Conservation (phyloP, 2,888 invertebrate genomes). For the Tryphoninae sp. region DNA sequence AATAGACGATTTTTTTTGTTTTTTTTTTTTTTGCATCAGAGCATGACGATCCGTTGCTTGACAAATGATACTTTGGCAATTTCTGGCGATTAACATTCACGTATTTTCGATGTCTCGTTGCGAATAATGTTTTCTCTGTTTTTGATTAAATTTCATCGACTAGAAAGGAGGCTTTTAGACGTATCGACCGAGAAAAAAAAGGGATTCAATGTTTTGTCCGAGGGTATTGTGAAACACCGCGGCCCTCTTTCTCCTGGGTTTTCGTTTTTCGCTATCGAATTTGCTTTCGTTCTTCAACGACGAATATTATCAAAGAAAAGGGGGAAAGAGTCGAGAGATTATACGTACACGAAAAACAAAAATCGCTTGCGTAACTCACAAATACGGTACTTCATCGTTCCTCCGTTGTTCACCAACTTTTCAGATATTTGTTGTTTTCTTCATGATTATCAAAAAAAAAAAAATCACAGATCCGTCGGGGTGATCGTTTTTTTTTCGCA, state of each 20-base stretch:
- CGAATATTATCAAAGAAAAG: slow-evolving; percentile 1
- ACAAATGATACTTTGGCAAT: slow-evolving; percentile 10
- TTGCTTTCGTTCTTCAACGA: slow-evolving; percentile 13
- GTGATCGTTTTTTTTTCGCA: neutral
- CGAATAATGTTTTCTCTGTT: slow-evolving; percentile 14
- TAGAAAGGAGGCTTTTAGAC: slow-evolving; percentile 10
- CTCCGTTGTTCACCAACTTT: neutral
- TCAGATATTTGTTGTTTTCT: neutral
- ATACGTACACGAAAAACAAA: neutral
- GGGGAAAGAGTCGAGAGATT: neutral
- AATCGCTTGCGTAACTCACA: neutral
- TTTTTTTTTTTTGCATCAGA: neutral
- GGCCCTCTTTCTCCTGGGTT: slow-evolving; percentile 57
- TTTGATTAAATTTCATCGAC: slow-evolving; percentile 7
- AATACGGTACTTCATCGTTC: neutral
- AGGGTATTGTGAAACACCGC: slow-evolving; percentile 14
- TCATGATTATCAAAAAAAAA: neutral
- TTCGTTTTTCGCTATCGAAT: slow-evolving; percentile 43
- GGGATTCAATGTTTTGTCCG: slow-evolving; percentile 29
- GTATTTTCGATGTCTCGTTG: slow-evolving; percentile 11
- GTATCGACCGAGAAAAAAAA: slow-evolving; percentile 15
- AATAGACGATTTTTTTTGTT: neutral
- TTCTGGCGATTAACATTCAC: slow-evolving; percentile 25
- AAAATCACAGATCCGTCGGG: neutral
- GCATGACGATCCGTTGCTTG: neutral